Evolutionary conservation across 2,888 invertebrate species (phyloP).

Genomic region (Steinernema carpocapsae): DNA sequence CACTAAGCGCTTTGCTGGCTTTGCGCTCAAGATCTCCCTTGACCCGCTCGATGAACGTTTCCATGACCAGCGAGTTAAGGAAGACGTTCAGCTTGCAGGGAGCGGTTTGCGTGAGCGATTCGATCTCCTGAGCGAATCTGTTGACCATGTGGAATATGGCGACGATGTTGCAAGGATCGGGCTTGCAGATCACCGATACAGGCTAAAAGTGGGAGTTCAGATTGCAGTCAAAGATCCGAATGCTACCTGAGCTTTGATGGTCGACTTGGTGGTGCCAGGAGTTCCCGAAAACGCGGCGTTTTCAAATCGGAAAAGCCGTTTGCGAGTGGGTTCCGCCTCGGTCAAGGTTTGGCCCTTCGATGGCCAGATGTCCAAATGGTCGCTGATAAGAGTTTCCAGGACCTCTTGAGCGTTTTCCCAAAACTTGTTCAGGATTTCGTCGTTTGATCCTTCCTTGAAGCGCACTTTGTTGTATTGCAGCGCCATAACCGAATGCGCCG

Average conservation of each 20-base stretch:
- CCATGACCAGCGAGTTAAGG: conserved; percentile 84
- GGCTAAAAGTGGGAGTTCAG: conserved; percentile 45
- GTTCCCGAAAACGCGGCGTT: not conserved
- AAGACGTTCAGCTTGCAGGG: conserved; percentile 76
- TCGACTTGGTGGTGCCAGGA: conserved; percentile 27
- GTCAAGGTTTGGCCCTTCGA: conserved; percentile 37
- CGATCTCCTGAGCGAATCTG: conserved; percentile 84
- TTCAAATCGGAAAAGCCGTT: conserved; percentile 3
- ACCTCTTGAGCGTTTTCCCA: conserved; percentile 59
- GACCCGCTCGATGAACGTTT: conserved; percentile 77
- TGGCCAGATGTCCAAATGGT: conserved; percentile 62
- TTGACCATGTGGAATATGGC: conserved; percentile 83
- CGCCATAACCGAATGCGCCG: not conserved
- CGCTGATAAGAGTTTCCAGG: conserved; percentile 57
- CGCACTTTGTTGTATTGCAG: conserved; percentile 16
- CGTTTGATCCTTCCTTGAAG: conserved; percentile 1
- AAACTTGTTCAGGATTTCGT: conserved; percentile 41
- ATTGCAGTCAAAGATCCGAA: not conserved
- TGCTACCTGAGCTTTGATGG: conserved; percentile 35
- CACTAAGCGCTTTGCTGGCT: conserved; percentile 50
- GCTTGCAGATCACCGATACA: conserved; percentile 74
- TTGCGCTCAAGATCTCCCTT: conserved; percentile 54
- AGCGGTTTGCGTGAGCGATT: conserved; percentile 69
- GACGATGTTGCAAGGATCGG: conserved; percentile 73
- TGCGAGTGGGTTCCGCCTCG: conserved; percentile 31